These are phyloP conservation scores for Dasysyrphus albostriatus DNA, from an alignment of 2,888 invertebrate species.

Conservation along the genomic window DNA sequence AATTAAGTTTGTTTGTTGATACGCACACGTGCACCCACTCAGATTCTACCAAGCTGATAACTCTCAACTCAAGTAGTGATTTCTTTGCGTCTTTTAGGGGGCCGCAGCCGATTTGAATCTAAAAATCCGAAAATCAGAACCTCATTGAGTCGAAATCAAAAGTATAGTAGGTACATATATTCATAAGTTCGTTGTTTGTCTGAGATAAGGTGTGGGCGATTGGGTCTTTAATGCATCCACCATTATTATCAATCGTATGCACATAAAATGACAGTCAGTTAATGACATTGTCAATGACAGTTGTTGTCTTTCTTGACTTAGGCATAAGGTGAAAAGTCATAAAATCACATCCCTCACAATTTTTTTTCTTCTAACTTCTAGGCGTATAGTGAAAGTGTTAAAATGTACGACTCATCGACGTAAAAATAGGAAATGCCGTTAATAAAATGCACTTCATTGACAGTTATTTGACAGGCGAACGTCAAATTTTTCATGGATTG, in stretches of 20 bases:
- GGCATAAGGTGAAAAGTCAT: slow-evolving; percentile 62
- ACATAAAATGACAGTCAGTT: slow-evolving; percentile 41
- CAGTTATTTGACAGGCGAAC: slow-evolving; percentile 70
- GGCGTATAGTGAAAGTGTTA: slow-evolving; percentile 40
- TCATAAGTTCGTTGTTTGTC: slow-evolving; percentile 6
- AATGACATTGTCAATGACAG: slow-evolving; percentile 49
- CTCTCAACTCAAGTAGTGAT: slow-evolving; percentile 47
- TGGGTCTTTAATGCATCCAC: slow-evolving; percentile 56
- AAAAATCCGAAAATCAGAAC: slow-evolving; percentile 18
- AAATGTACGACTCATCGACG: slow-evolving; percentile 35
- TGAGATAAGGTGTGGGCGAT: slow-evolving; percentile 47
- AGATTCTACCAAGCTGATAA: slow-evolving; percentile 55
- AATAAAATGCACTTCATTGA: slow-evolving; percentile 67
- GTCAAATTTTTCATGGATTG: slow-evolving; percentile 56
- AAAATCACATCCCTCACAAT: slow-evolving; percentile 60
- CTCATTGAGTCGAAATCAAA: slow-evolving; percentile 47
- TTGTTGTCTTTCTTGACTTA: neutral
- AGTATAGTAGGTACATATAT: too few relatives aligned
- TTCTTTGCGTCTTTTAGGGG: slow-evolving; percentile 34
- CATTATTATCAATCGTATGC: slow-evolving; percentile 58
- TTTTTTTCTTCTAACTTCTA: neutral
- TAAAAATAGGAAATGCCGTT: slow-evolving; percentile 61
- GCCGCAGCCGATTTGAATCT: slow-evolving; percentile 23
- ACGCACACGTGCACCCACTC: slow-evolving; percentile 73
- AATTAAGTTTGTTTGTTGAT: slow-evolving; percentile 64